These are phyloP conservation scores for Melanogrammus aeglefinus DNA, from an alignment of 2,797 vertebrate genomes.

Conservation along the genomic window DNA sequence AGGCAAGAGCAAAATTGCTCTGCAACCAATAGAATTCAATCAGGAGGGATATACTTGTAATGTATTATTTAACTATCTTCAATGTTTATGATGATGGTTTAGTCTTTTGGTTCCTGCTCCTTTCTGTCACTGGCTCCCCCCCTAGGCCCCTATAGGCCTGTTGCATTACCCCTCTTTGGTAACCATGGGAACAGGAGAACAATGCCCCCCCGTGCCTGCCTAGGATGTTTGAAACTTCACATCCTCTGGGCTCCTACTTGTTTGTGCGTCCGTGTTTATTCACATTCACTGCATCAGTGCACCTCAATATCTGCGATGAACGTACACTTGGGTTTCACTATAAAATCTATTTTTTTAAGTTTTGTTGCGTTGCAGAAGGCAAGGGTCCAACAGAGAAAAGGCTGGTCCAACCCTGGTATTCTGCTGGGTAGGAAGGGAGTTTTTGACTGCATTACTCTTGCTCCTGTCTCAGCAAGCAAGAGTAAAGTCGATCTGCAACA, in stretches of 20 bases:
- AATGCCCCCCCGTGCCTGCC: slow-evolving; percentile 38
- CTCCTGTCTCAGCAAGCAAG: too few relatives aligned
- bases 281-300: background rate
- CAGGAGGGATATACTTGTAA: background rate
- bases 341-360: background rate
- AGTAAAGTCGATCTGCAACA: background rate
- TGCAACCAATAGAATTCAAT: background rate
- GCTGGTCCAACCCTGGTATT: background rate
- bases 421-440: background rate
- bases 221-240: slow-evolving; percentile 53
- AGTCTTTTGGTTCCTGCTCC: background rate
- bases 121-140: background rate
- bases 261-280: background rate
- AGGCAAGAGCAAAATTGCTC: background rate
- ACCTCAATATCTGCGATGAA: background rate
- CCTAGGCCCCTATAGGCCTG: slow-evolving; percentile 13
- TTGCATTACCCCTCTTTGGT: slow-evolving; percentile 48
- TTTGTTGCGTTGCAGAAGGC: background rate
- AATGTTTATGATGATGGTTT: background rate
- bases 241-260: slow-evolving; percentile 49
- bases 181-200: slow-evolving; percentile 57
- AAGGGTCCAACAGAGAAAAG: background rate
- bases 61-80: background rate
- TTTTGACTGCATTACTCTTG: background rate
- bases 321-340: background rate